Base-by-base conservation (phyloP, 2,888 invertebrate genomes). In the Heliconius cydno region DNA sequence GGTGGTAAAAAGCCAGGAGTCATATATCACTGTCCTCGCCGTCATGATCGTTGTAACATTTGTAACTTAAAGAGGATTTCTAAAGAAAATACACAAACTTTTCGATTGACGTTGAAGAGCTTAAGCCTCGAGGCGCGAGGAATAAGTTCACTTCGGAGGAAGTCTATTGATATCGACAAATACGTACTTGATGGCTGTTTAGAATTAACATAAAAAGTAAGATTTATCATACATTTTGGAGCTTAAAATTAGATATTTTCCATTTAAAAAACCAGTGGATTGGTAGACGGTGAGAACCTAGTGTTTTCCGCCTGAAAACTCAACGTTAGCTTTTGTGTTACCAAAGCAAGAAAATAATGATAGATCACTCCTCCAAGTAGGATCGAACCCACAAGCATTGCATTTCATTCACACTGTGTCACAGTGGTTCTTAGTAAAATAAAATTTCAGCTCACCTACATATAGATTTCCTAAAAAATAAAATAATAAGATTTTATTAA, bases 1-100 rank as follows among this genome's bases (percentile, higher is more conserved):
- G 72, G 72, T 72, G 57, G 12, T 72, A 57, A 72, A 72, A 72
- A 72, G 34, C 57, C 22, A 34, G 57, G 22, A 72, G 57, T 72
- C 57, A 72, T 72, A 57, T 34, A 57, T 72, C 72, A 72, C 72
- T 57, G 57, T 72, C 52, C 22, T n/a, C 34, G 12, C 38, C 9
- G 38, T 38, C 72, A 57, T 72, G 22, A 72, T 72, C 57, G 57
- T 72, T 34, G 72, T 57, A 72, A 72, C 72, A 72, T 72, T 72
- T 72, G 72, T 72, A 72, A 72, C 57, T 34, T 72, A 72, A 72
- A 72, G 72, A 72, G 72, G 52, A 72, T 57, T 72, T 57, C 30
- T 22, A 68, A 68, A 52, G 52, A 72, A 72, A 72, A 52, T 57
- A 57, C 34, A 57, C 57, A n/a, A 72, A 72, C 52, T 72, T 72